A percentile compares a stretch with the other conserved stretches of the same genome.
Conservation (phyloP, 2,888 invertebrate genomes). For the Cheilosia impressa region DNA sequence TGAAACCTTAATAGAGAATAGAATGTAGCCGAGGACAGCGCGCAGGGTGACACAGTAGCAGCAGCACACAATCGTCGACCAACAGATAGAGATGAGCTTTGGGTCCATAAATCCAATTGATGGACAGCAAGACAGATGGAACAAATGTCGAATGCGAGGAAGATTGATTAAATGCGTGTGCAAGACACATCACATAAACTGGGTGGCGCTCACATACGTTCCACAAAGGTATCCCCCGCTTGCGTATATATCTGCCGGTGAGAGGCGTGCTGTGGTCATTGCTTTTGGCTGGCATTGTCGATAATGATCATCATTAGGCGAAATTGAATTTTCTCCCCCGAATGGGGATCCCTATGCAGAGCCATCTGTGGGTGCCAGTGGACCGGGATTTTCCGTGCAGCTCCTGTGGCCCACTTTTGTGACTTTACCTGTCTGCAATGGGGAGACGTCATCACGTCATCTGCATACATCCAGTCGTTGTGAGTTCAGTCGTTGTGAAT, state of each 20-base stretch:
- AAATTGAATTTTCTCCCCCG: conserved; percentile 28
- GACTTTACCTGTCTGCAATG: conserved; percentile 53
- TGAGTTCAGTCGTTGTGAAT: conserved; percentile 39
- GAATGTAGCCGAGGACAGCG: conserved; percentile 3
- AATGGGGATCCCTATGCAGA: background rate
- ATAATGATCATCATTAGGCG: conserved; percentile 19
- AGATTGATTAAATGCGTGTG: conserved; percentile 66
- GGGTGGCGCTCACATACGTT: conserved; percentile 70
- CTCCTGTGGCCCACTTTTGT: conserved; percentile 47
- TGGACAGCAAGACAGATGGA: conserved; percentile 66
- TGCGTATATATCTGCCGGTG: background rate
- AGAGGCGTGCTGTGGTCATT: conserved; percentile 13
- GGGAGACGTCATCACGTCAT: conserved; percentile 27
- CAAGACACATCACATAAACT: conserved; percentile 68
- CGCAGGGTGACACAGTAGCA: background rate
- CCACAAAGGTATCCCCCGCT: background rate
- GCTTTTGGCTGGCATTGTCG: background rate
- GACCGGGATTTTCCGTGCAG: background rate
- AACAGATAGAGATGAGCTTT: conserved; percentile 54
- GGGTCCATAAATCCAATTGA: conserved; percentile 63
- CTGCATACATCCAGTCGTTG: conserved; percentile 44
- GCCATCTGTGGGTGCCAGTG: conserved; percentile 20
- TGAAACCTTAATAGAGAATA: conserved; percentile 36
- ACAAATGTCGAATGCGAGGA: conserved; percentile 64
- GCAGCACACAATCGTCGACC: background rate